phyloP scores from a whole-genome alignment of 2,888 invertebrate genomes.

The Amblyteles armatorius region DNA sequence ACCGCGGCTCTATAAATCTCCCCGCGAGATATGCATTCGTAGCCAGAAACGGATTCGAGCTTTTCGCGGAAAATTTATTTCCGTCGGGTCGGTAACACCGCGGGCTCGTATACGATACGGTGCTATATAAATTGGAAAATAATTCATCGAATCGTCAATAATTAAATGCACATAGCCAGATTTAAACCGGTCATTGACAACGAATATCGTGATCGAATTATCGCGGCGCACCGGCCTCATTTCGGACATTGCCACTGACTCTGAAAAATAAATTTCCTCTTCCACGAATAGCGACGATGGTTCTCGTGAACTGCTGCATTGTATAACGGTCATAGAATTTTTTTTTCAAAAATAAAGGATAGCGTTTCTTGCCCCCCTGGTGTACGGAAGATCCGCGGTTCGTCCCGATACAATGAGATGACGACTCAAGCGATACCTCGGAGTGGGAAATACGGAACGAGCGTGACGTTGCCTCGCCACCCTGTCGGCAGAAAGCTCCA shows the following conservation, averaged over 20 bases:
- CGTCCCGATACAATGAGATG: conserved; percentile 75
- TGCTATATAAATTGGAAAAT: not conserved
- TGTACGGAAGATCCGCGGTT: conserved; percentile 70
- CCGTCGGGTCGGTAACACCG: conserved; percentile 26
- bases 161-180: not conserved
- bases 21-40: not conserved
- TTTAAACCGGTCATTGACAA: conserved; percentile 7
- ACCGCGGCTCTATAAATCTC: not conserved
- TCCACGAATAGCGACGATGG: not conserved
- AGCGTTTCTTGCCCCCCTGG: conserved; percentile 69
- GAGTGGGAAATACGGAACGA: conserved; percentile 23
- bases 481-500: conserved; percentile 71
- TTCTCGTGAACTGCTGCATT: not conserved
- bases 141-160: conserved; percentile 22
- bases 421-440: conserved; percentile 38
- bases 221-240: not conserved
- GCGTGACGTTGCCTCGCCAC: conserved; percentile 56
- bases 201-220: not conserved
- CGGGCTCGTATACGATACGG: not conserved
- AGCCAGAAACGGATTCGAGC: not conserved
- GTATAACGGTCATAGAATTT: not conserved
- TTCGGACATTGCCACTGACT: not conserved
- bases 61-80: conserved; percentile 40
- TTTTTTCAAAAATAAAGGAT: not conserved
- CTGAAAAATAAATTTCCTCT: conserved; percentile 17